phyloP scores from a whole-genome alignment of 2,797 vertebrate genomes.

The Antrozous pallidus region DNA sequence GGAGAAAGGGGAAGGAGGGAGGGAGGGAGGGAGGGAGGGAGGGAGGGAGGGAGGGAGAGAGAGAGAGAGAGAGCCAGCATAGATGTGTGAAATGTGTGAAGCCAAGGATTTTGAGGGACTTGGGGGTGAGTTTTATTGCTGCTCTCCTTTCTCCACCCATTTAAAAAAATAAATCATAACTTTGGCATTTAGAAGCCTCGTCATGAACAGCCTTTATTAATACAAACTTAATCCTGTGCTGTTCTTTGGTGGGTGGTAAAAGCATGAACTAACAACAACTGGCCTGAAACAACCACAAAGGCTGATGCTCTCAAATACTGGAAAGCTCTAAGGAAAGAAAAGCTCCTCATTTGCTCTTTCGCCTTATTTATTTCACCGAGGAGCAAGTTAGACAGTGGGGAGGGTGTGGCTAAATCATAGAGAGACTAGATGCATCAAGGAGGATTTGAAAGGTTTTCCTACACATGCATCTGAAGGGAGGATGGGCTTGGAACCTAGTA shows the following conservation, averaged over 20 bases:
- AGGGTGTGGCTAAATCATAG: not conserved
- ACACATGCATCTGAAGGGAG: not conserved
- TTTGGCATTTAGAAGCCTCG: conserved; percentile 63
- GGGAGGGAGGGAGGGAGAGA: too few species aligned
- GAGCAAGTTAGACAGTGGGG: not conserved
- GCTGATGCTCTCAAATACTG: not conserved
- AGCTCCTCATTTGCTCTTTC: conserved; percentile 31
- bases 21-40: too few species aligned
- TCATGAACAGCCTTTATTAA: conserved; percentile 64
- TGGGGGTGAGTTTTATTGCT: conserved; percentile 49
- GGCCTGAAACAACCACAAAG: conserved; percentile 25
- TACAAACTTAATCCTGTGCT: conserved; percentile 59
- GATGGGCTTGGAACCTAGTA: not conserved
- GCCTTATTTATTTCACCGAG: conserved; percentile 36
- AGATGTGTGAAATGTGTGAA: conserved; percentile 38
- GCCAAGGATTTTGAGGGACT: conserved; percentile 37
- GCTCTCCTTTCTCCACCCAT: conserved; percentile 58
- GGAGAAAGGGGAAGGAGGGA: too few species aligned
- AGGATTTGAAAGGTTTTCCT: not conserved
- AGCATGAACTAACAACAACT: conserved; percentile 52
- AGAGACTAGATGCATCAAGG: not conserved
- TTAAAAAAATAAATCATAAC: conserved; percentile 63
- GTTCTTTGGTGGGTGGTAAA: conserved; percentile 67
- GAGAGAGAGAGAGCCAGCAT: not conserved
- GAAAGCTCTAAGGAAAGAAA: not conserved